Base-by-base conservation (phyloP, 2,797 vertebrate genomes). In the Cyclura pinguis region DNA sequence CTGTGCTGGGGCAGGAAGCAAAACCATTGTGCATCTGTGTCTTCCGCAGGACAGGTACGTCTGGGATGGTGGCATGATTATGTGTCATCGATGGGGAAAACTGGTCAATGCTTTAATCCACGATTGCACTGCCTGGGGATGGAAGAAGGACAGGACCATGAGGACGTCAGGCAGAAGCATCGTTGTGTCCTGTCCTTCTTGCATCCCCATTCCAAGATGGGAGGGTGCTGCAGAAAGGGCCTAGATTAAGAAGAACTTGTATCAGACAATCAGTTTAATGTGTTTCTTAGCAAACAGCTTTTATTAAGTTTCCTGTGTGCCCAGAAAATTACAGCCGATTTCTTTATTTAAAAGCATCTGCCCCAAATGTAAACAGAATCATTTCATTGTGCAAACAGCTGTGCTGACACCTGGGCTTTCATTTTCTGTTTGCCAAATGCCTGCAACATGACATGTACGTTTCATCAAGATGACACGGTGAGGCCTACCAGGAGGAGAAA, bases 261-360 rank as follows among this genome's bases (percentile, higher is more conserved):
- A 14, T 0, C 13, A 84, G 89, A 91, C 67, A 73, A 87, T 24
- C 80, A 73, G 59, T 62, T 52, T 72, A 69, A 88, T 93, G 95
- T 86, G 85, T 73, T 80, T 76, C 86, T 92, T 95, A 86, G 94
- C 83, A 89, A 76, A 69, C 74, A 81, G 84, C 59, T 92, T 47
- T 80, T 86, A 62, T 90, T 93, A 92, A 94, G 91, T 89, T 78
- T 91, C 62, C 86, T 93, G 90, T 73, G 78, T 18, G 27, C 55
- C n/a, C 88, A 76, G 82, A 86, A 91, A 91, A 91, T 95, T 91
- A 93, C 29, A 95, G 50, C 67, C 78, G 85, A 89, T 93, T 88
- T 90, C 87, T 95, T 93, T 94, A 90, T 92, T 95, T 20, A 64
- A 64, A 64, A 95, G 83, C 89, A 94, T 93, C 94, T 90, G 80